Conservation (phyloP, 2,797 vertebrate species). For the Scleropages formosus region DNA sequence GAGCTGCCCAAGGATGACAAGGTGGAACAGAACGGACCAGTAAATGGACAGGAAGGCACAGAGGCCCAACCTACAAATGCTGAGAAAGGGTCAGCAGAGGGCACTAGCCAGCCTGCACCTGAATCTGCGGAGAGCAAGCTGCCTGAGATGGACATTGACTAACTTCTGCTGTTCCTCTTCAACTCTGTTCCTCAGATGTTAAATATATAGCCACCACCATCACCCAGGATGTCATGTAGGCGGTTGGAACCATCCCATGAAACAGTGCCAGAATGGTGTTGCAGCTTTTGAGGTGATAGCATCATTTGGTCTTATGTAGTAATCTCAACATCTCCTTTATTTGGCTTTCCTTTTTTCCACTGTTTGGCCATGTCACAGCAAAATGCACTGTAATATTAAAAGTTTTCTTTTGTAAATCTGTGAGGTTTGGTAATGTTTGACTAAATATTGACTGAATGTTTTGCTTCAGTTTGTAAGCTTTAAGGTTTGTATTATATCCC, state of each 20-base stretch:
- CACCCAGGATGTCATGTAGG: too few species aligned
- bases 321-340: neutral
- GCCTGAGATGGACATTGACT: slow-evolving; percentile 97
- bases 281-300: neutral
- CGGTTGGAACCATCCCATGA: neutral
- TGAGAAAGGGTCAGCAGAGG: slow-evolving; percentile 55
- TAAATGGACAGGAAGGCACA: slow-evolving; percentile 72
- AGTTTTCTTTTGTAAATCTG: neutral
- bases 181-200: neutral
- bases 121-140: slow-evolving; percentile 76
- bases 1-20: slow-evolving; percentile 91
- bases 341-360: neutral
- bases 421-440: slow-evolving; percentile 13
- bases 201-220: neutral
- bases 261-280: neutral
- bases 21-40: slow-evolving; percentile 72
- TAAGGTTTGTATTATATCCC: neutral
- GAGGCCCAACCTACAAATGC: slow-evolving; percentile 52
- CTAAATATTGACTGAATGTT: slow-evolving; percentile 2
- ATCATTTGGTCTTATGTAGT: neutral
- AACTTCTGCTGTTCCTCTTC: slow-evolving; percentile 45
- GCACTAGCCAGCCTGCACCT: slow-evolving; percentile 43
- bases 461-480: slow-evolving; percentile 16
- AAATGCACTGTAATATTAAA: neutral
- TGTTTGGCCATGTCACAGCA: neutral